Percentiles rank a stretch among this genome's conserved stretches.
These are phyloP conservation scores for Pegoplata infirma DNA, from an alignment of 2,888 invertebrate genomes.

Conservation along the genomic window DNA sequence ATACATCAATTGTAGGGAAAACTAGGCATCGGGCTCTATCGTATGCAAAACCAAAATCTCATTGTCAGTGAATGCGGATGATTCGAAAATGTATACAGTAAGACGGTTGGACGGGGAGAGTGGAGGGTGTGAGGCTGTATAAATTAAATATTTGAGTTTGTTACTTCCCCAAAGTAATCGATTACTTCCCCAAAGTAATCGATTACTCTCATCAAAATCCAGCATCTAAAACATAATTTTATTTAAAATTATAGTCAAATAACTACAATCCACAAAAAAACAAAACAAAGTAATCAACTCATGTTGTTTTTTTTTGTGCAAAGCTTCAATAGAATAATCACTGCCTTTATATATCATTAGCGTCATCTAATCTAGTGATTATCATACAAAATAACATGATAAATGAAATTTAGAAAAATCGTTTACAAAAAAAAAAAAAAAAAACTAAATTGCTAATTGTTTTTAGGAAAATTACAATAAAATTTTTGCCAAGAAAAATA, in stretches of 20 bases:
- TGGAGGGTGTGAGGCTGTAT: too few species aligned
- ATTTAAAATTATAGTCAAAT: background rate
- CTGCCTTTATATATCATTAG: background rate
- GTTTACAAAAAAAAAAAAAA: conserved; percentile 14
- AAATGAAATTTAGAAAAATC: background rate
- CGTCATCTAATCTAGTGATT: conserved; percentile 35
- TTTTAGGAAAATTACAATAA: conserved; percentile 1
- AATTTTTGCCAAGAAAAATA: conserved; percentile 11
- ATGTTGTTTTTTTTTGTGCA: background rate
- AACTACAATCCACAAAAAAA: too few species aligned
- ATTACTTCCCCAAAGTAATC: too few species aligned
- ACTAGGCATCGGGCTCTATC: too few species aligned
- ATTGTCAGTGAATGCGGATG: too few species aligned
- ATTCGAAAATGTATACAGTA: too few species aligned
- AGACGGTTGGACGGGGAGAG: too few species aligned
- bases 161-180: too few species aligned
- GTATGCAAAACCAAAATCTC: too few species aligned
- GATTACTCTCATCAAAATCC: too few species aligned
- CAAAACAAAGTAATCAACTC: background rate
- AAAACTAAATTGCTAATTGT: background rate
- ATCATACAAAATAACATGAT: conserved; percentile 30
- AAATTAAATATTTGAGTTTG: too few species aligned
- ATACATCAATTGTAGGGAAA: too few species aligned
- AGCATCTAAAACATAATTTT: background rate
- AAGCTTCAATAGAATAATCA: conserved; percentile 29